phyloP scores from a whole-genome alignment of 2,888 invertebrate genomes.

The Callosobruchus maculatus region DNA sequence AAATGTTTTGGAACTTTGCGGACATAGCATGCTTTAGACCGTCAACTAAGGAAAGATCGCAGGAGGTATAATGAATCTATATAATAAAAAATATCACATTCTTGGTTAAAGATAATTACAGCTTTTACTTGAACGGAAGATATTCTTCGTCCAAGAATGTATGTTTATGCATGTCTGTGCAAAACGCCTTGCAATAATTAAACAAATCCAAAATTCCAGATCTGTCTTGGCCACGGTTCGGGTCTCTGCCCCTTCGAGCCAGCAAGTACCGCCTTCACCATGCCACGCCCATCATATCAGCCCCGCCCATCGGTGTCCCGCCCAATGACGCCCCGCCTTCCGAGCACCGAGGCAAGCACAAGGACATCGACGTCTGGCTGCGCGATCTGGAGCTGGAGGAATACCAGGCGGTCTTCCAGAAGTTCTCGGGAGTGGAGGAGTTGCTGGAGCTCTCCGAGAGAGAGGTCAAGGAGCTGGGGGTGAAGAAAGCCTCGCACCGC shows the following conservation, averaged over 20 bases:
- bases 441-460: slow-evolving; percentile 55
- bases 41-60: too few species aligned
- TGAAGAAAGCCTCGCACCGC: slow-evolving; percentile 61
- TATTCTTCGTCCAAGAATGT: too few species aligned
- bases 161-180: too few species aligned
- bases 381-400: slow-evolving; percentile 57
- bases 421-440: slow-evolving; percentile 58
- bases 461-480: slow-evolving; percentile 59
- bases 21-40: too few species aligned
- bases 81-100: too few species aligned
- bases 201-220: slow-evolving; percentile 35
- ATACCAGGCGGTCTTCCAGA: slow-evolving; percentile 52
- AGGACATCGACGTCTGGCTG: slow-evolving; percentile 59
- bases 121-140: too few species aligned
- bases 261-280: slow-evolving; percentile 30
- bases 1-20: too few species aligned
- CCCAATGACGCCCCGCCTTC: not conserved
- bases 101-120: too few species aligned
- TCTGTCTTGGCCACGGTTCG: slow-evolving; percentile 42
- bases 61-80: too few species aligned
- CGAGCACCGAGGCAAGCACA: slow-evolving; percentile 42
- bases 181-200: too few species aligned
- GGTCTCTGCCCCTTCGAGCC: slow-evolving; percentile 40
- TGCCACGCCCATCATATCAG: slow-evolving; percentile 11
- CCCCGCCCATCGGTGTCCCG: too few species aligned